A percentile compares a stretch with the other conserved stretches of the same genome.
phyloP scores from a whole-genome alignment of 2,888 invertebrate genomes.

The Sinhomidia bicolor region DNA sequence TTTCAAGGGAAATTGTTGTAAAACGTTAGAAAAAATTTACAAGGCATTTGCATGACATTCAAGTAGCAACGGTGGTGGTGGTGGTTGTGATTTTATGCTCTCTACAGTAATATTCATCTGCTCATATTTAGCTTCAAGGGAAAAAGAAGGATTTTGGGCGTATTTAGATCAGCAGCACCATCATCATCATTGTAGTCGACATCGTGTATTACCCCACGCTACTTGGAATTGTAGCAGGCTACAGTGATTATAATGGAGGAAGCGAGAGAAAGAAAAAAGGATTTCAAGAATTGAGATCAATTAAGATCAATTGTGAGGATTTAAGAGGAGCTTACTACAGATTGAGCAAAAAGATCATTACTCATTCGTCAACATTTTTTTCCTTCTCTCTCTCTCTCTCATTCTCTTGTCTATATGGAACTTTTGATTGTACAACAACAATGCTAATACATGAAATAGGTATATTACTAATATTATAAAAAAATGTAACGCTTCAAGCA shows the following conservation, averaged over 20 bases:
- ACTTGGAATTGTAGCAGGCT: constrained; percentile 4
- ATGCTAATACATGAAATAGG: neutral
- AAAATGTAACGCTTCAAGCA: constrained; percentile 43
- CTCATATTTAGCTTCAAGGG: constrained; percentile 60
- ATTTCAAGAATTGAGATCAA: constrained; percentile 80
- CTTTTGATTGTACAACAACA: neutral
- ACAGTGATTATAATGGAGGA: constrained; percentile 62
- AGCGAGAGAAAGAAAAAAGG: constrained; percentile 55
- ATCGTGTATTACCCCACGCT: constrained; percentile 59
- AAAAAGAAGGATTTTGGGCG: constrained; percentile 71
- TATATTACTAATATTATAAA: neutral
- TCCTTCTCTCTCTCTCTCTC: neutral
- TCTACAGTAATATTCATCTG: neutral
- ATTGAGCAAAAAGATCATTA: constrained; percentile 77
- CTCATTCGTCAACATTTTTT: constrained; percentile 70
- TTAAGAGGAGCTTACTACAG: constrained; percentile 74
- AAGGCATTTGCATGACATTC: constrained; percentile 42
- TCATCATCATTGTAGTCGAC: constrained; percentile 46
- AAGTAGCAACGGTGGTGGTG: constrained; percentile 3
- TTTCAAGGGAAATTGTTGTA: constrained; percentile 54
- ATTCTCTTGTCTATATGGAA: constrained; percentile 11
- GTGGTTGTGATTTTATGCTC: constrained; percentile 13
- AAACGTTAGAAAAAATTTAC: constrained; percentile 41
- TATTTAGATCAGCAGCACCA: constrained; percentile 66
- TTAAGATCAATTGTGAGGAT: constrained; percentile 80